Evolutionary conservation across 2,888 invertebrate species (phyloP).

Genomic region (Aphodius granarius): DNA sequence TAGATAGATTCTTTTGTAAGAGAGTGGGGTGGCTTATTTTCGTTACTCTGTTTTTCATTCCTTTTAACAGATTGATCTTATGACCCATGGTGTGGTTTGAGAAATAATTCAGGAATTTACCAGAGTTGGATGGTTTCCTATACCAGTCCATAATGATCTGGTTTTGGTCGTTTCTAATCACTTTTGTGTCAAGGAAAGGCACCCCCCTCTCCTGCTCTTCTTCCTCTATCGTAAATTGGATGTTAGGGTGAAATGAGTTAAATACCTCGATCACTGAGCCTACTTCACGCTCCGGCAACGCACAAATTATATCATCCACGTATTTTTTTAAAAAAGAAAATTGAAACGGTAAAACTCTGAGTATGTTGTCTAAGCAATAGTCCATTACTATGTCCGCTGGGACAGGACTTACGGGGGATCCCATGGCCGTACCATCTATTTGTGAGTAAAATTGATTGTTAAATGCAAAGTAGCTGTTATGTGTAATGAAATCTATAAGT

Average conservation of each 20-base stretch:
- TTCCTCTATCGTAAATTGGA: not conserved
- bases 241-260: not conserved
- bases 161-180: not conserved
- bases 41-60: not conserved
- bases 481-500: not conserved
- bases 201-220: not conserved
- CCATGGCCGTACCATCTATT: not conserved
- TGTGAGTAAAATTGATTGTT: not conserved
- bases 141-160: not conserved
- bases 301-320: too few species aligned
- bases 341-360: not conserved
- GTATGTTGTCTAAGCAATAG: not conserved
- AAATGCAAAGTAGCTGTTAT: not conserved
- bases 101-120: not conserved
- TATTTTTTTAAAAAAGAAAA: not conserved
- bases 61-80: slow-evolving; percentile 1
- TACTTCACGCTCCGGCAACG: not conserved
- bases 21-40: not conserved
- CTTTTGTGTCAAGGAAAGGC: slow-evolving; percentile 7
- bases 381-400: not conserved
- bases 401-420: not conserved
- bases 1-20: not conserved
- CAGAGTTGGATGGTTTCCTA: not conserved
- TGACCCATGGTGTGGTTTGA: not conserved
- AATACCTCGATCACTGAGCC: not conserved